These are phyloP conservation scores for Falco peregrinus DNA, from an alignment of 2,797 vertebrate species.

Conservation along the genomic window DNA sequence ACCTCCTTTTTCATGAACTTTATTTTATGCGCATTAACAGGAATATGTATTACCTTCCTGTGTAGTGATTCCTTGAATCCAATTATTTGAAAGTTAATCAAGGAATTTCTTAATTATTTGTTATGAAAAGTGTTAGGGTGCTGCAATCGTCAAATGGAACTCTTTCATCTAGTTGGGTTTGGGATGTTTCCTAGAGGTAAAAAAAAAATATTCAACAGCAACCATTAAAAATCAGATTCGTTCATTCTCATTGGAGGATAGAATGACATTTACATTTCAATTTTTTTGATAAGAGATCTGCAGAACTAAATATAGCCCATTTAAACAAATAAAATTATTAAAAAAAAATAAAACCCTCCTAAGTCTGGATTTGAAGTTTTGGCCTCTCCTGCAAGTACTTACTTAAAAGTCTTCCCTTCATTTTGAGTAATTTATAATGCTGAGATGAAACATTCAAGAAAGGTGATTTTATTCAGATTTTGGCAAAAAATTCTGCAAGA, in stretches of 20 bases:
- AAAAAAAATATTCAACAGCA: background rate
- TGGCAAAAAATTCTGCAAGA: background rate
- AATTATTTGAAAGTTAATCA: background rate
- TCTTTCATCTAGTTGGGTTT: background rate
- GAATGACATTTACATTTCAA: background rate
- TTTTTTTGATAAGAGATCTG: background rate
- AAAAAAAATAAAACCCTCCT: no score
- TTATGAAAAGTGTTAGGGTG: background rate
- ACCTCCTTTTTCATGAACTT: background rate
- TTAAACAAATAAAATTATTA: background rate
- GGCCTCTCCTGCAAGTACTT: background rate
- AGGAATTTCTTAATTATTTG: background rate
- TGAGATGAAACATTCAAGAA: background rate
- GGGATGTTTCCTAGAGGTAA: background rate
- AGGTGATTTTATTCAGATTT: background rate
- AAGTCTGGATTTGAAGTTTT: background rate
- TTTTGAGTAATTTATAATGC: background rate
- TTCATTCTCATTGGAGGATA: background rate
- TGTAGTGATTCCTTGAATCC: background rate
- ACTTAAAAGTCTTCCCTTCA: background rate
- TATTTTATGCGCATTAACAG: background rate
- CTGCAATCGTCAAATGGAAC: background rate
- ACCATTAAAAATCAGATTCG: background rate
- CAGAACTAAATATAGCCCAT: background rate
- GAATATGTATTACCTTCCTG: background rate